These are phyloP conservation scores for Poecilia velifera DNA, from an alignment of 2,797 vertebrate species.

Conservation along the genomic window DNA sequence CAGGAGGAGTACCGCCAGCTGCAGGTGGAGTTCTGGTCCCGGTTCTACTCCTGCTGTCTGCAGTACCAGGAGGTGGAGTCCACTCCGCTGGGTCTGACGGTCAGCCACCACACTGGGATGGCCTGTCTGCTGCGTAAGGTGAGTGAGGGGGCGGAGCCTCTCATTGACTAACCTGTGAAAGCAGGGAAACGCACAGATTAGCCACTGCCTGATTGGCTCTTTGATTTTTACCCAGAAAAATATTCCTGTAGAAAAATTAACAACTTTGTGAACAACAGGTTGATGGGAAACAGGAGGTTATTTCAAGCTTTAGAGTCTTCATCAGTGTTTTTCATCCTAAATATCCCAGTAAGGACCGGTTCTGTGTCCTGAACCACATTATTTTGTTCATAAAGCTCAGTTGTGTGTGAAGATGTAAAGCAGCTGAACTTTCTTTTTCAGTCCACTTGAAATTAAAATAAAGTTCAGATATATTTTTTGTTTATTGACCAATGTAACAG, in stretches of 20 bases:
- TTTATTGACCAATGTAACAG: background rate
- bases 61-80: slow-evolving; percentile 94
- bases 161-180: background rate
- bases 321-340: background rate
- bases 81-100: slow-evolving; percentile 86
- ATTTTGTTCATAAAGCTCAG: background rate
- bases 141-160: background rate
- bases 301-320: background rate
- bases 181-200: background rate
- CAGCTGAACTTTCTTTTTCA: background rate
- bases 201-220: background rate
- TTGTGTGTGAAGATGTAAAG: background rate
- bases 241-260: background rate
- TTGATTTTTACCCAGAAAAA: background rate
- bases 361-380: background rate
- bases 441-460: background rate
- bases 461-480: background rate
- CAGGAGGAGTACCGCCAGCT: slow-evolving; percentile 92
- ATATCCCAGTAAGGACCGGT: background rate
- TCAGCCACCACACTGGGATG: slow-evolving; percentile 86
- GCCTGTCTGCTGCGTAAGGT: slow-evolving; percentile 92
- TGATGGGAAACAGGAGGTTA: background rate
- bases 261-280: background rate
- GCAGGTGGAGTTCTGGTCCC: slow-evolving; percentile 95
- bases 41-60: slow-evolving; percentile 93